Base-by-base conservation (phyloP, 1,140 invertebrate genomes). In the Pentalonia nigronervosa region DNA sequence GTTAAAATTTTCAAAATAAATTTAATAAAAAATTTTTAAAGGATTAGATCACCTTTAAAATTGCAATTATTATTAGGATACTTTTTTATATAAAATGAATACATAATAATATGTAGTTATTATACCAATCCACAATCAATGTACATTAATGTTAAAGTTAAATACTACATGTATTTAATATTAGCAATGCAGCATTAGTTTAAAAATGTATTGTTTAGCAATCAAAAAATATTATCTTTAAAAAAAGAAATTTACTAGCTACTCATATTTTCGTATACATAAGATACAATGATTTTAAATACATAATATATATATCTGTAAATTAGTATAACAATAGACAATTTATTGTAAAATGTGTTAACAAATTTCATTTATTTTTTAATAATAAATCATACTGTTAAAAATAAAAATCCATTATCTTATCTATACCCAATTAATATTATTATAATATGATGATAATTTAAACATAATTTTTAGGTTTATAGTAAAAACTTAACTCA, bases 241-340 rank as follows among this genome's bases (percentile, higher is more conserved):
- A 87, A 87, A 84, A 41, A 84, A 45, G 7, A 20, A 88, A 8
- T 17, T 48, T 50, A 30, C 30, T 7, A 30, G 9, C 14, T 34
- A 21, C 30, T 87, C 14, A 87, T 50, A 87, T 87, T 87, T 87
- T 87, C 17, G 30, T n/a, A 48, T 34, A 34, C 47, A 30, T 87
- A 21, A 87, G 30, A 87, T 67, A 67, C 25, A 87, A 8, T 21
- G 21, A 21, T 20, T n/a, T 50, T 48, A 86, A 86, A 45, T 86
- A 86, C 11, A 84, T 84, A 36, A 84, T 45, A 84, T 86, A 84
- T 86, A 86, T 86, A 84, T 86, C 25, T 30, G 84, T 30, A 47
- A 47, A 47, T 47, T 4, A 30, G 7, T 86, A 25, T n/a, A 76
- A n/a, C n/a, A 76, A 76, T 76, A 76, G 60, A 4, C 3, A 6